Base-by-base conservation (phyloP, 1,140 invertebrate genomes). In the Condylostylus longicornis region DNA sequence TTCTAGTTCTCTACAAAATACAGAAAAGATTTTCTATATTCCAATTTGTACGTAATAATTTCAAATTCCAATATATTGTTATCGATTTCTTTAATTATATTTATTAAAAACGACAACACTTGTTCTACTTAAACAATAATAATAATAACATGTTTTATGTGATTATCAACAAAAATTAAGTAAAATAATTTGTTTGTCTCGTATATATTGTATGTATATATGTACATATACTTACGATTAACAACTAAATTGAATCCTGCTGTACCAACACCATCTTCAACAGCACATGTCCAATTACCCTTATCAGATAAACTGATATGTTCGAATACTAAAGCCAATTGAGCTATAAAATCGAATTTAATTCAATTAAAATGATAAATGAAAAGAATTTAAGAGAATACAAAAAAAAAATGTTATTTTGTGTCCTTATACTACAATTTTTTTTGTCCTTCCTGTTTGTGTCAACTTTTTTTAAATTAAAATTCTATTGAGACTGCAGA, bases 201-300 rank as follows among this genome's bases (percentile, higher is more conserved):
- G n/a, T n/a, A n/a, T n/a, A n/a, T n/a, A n/a, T n/a, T n/a, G n/a
- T n/a, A n/a, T n/a, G n/a, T n/a, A n/a, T n/a, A n/a, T n/a, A n/a
- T n/a, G n/a, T n/a, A n/a, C n/a, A n/a, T n/a, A 32, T 38, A 54
- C 59, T 61, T 55, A 64, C 62, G 59, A 45, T 58, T 56, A 18
- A 63, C 55, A 51, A 57, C 54, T 50, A 64, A 50, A 39, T 57
- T 53, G 44, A 57, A 61, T 5, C 17, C 49, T 52, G 52, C 44
- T 49, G 43, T 48, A 12, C 47, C 43, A 37, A 51, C 48, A 13
- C 32, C 38, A 13, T 42, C 28, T 4, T 47, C 41, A 29, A 49
- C 46, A 25, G 51, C 47, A 40, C 61, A 64, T 27, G 38, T 47
- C 61, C 62, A 64, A 45, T 58, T 54, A 23, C 62, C 62, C 42